Evolutionary conservation across 2,888 invertebrate species (phyloP).

Genomic region (Agrilus cyanescens): DNA sequence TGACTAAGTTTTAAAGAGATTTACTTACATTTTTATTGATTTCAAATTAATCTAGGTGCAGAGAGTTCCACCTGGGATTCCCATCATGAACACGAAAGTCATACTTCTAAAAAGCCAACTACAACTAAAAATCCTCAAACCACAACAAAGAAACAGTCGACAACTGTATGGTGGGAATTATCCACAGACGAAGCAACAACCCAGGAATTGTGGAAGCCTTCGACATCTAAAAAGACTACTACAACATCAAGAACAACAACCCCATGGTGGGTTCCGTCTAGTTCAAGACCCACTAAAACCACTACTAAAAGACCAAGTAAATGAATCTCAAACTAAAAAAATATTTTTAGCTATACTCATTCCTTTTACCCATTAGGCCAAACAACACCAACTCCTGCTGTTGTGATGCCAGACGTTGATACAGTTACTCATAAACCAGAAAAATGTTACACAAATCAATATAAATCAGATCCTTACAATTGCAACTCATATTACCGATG

Average conservation of each 20-base stretch:
- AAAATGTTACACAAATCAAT: slow-evolving; percentile 37
- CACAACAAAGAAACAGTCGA: slow-evolving; percentile 16
- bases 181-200: slow-evolving; percentile 12
- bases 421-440: slow-evolving; percentile 26
- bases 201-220: neutral
- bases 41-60: too few species aligned
- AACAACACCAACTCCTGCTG: slow-evolving; percentile 35
- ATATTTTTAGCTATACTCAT: slow-evolving; percentile 1
- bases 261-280: slow-evolving; percentile 17
- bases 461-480: slow-evolving; percentile 50
- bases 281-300: slow-evolving; percentile 15
- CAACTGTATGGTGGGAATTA: slow-evolving; percentile 11
- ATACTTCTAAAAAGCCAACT: slow-evolving; percentile 19
- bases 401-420: slow-evolving; percentile 37
- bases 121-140: slow-evolving; percentile 11
- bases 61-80: neutral
- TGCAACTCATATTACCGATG: slow-evolving; percentile 71
- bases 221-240: slow-evolving; percentile 11
- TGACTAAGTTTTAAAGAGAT: slow-evolving; percentile 6
- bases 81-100: slow-evolving; percentile 11
- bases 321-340: neutral
- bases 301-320: slow-evolving; percentile 11
- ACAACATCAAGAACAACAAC: slow-evolving; percentile 15
- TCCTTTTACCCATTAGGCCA: slow-evolving; percentile 17
- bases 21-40: too few species aligned